phyloP scores from a whole-genome alignment of 2,888 invertebrate species.

The Hanleya hanleyi region DNA sequence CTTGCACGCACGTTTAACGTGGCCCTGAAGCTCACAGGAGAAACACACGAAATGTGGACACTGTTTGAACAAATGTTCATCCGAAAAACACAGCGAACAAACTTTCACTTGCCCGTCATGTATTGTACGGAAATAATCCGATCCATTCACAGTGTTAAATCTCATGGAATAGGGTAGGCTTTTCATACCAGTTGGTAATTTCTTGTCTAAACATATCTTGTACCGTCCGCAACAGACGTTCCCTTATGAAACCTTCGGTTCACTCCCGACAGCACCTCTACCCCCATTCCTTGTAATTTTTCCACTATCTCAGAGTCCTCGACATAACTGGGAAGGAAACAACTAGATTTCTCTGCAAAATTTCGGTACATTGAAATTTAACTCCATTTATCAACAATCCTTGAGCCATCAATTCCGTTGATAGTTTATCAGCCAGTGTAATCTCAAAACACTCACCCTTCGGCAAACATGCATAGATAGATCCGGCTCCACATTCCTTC shows the following conservation, averaged over 20 bases:
- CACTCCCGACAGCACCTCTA: neutral
- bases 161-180: neutral
- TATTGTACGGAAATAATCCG: neutral
- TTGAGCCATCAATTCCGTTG: too few species aligned
- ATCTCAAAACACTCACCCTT: neutral
- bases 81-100: neutral
- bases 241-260: neutral
- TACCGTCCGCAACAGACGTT: neutral
- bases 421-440: neutral
- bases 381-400: too few species aligned
- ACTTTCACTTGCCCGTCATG: constrained; percentile 4
- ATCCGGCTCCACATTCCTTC: neutral
- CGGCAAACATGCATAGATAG: neutral
- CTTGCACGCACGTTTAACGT: neutral
- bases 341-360: too few species aligned
- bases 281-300: neutral
- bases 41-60: neutral
- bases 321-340: neutral
- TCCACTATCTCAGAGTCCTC: neutral
- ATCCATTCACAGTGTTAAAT: neutral
- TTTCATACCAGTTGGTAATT: neutral
- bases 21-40: neutral
- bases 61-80: neutral
- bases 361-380: too few species aligned
- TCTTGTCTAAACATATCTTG: neutral